Percentiles rank a stretch among this genome's conserved stretches.
phyloP scores from a whole-genome alignment of 2,113 vertebrate species.

The Steatornis caripensis region DNA sequence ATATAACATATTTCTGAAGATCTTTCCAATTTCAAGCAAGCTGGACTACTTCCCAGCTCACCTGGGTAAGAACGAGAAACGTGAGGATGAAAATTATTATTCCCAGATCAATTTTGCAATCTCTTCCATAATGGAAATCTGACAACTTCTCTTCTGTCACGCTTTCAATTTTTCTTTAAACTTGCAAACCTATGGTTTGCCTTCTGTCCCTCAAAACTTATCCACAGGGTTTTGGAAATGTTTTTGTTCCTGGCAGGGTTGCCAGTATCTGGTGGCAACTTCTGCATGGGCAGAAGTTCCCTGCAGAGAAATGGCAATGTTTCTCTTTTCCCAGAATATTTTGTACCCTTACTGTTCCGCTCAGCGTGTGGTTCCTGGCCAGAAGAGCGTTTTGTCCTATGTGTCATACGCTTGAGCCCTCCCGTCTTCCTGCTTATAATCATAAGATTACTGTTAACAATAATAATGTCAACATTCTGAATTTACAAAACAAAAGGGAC shows the following conservation, averaged over 20 bases:
- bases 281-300: background rate
- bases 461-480: background rate
- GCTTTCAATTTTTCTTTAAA: background rate
- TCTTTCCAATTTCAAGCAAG: background rate
- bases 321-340: background rate
- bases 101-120: background rate
- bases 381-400: background rate
- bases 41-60: background rate
- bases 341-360: background rate
- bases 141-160: background rate
- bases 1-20: background rate
- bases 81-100: background rate
- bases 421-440: conserved; percentile 8
- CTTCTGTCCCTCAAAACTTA: background rate
- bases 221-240: background rate
- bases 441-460: background rate
- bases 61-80: background rate
- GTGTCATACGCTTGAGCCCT: background rate
- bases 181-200: background rate
- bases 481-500: conserved; percentile 31
- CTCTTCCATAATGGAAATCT: background rate
- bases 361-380: background rate
- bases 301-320: background rate
- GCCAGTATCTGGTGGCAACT: background rate
- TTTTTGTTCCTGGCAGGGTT: background rate